Base-by-base conservation (phyloP, 2,113 vertebrate genomes). In the Rissa tridactyla region DNA sequence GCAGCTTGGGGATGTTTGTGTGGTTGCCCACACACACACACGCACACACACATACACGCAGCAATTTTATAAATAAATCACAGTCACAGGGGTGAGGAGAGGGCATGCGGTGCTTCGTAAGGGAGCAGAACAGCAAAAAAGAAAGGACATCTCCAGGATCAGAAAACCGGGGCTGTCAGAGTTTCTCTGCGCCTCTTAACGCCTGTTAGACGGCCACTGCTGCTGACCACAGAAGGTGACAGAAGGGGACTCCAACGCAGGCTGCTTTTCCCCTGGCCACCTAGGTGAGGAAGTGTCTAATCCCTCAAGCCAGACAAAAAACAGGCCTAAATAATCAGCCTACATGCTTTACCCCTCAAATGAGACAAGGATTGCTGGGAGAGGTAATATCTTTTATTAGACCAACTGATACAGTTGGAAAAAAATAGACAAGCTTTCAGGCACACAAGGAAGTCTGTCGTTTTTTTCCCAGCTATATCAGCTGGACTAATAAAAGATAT, bases 31-130 rank as follows among this genome's bases (percentile, higher is more conserved):
- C 81, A 94, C 77, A 84, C 60, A 38, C 7, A 46, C 44, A 16
- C 3, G 0, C n/a, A 16, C 61, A 55, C 22, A 72, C 64, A 69
- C 30, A 87, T 55, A 75, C 40, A 77, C 1, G 1, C 52, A 91
- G 70, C 78, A 90, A 85, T 95, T 95, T 95, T 95, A 90, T 89
- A 96, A 96, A 95, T 92, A 91, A 95, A 95, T 85, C 86, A 97
- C 82, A 91, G 81, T 94, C 52, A 46, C 42, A 87, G 62, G 42
- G 91, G 86, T 94, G 70, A 95, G 55, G 32, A 95, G 75, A 95
- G 92, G 92, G 81, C 83, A 92, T 34, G 70, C 18, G 62, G 84
- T 71, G 20, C 62, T 87, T 87, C 2, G 1, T 19, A 86, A 57
- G 11, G 66, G 32, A 97, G 71, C 10, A 85, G 58, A 85, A 52